Base-by-base conservation (phyloP, 64 coral and sea anemone species). In the Trachythela sp. region DNA sequence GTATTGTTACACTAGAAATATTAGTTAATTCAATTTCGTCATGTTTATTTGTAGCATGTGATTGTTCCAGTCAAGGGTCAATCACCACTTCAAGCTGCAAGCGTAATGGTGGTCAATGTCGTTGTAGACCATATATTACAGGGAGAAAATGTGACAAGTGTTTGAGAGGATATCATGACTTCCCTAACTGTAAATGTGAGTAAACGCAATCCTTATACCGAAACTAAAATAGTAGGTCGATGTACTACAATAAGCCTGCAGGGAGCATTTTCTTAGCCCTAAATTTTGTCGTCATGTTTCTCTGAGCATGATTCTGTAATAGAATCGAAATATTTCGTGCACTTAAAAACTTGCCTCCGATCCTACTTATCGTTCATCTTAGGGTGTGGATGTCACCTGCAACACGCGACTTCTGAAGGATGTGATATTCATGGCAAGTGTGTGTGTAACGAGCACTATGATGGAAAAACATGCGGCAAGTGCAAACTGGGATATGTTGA, bases 101-200 rank as follows among this genome's bases (percentile, higher is more conserved):
- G 22, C 56, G 56, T 64, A 20, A 27, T 27, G 56, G 24, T n/a
- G 91, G 96, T 17, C 83, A 40, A 11, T 99, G 96, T 83, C 88
- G 84, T 38, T 99, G 96, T 42, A 92, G 91, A 68, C 89, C 91
- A 48, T 91, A 91, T 26, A 93, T 89, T 87, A 93, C 93, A 8
- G 96, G 96, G 35, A 87, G 89, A 45, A 93, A 89, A 17, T 99
- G 96, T n/a, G 48, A 94, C 45, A 87, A 91, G 32, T 99, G 96
- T 64, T 33, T 48, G 83, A 90, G 83, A 13, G 86, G 71, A 32
- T 99, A 87, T 67, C 93, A 91, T 48, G 93, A 83, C 5, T 99
- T 92, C 58, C 96, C 96, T 56, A 71, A 88, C 2, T 99, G 96
- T 32, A 92, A 94, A 84, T 48, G 96, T 99, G 52, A 92, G 95